Evolutionary conservation across 2,797 vertebrate genomes (phyloP).

Genomic region (Acipenser ruthenus): DNA sequence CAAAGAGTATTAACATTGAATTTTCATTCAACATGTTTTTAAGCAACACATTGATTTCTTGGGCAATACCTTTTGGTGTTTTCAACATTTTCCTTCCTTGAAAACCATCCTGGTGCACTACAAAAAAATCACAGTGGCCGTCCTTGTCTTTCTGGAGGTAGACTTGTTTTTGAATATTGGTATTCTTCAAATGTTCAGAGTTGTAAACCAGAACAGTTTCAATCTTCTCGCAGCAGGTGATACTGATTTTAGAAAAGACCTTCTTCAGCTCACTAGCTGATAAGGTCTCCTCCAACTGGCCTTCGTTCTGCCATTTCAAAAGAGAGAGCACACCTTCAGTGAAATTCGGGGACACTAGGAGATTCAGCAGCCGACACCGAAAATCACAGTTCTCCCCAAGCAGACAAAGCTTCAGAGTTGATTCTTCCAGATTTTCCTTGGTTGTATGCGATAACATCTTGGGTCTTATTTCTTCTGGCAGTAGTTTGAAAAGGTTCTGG

Average conservation of each 20-base stretch:
- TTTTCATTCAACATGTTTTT: constrained; percentile 14
- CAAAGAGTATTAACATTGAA: constrained; percentile 11
- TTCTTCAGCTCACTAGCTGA: constrained; percentile 10
- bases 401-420: constrained; percentile 12
- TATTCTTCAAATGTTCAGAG: constrained; percentile 23
- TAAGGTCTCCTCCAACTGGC: background rate
- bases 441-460: constrained; percentile 24
- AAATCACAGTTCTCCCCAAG: constrained; percentile 22
- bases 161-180: constrained; percentile 10
- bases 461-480: constrained; percentile 33
- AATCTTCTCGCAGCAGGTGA: constrained; percentile 37
- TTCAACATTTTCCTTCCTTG: background rate
- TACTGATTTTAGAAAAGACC: constrained; percentile 27
- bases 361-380: constrained; percentile 23
- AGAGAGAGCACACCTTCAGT: constrained; percentile 31
- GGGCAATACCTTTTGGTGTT: background rate
- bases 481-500: constrained; percentile 24
- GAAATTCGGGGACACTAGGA: constrained; percentile 35
- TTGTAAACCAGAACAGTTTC: constrained; percentile 18
- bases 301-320: constrained; percentile 30
- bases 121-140: constrained; percentile 23
- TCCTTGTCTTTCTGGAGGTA: background rate
- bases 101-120: constrained; percentile 23
- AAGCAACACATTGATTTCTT: constrained; percentile 33
- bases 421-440: constrained; percentile 26